These are phyloP conservation scores for Aphis gossypii DNA, from an alignment of 1,140 invertebrate genomes.

Conservation along the genomic window DNA sequence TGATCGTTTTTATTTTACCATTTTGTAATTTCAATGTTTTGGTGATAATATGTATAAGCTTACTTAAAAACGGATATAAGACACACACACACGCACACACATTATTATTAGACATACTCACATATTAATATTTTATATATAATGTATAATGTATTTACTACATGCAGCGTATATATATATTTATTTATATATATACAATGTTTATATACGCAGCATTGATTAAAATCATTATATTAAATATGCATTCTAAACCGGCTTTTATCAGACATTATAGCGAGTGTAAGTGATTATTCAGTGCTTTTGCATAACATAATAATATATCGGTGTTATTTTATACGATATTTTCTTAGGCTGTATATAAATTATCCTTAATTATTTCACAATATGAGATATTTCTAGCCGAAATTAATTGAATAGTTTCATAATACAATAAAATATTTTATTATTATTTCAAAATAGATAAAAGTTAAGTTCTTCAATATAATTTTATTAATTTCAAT, in stretches of 20 bases:
- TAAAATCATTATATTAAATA: slow-evolving; percentile 5
- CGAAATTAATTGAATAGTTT: neutral
- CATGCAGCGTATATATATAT: neutral
- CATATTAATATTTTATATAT: neutral
- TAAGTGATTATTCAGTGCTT: neutral
- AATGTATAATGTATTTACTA: neutral
- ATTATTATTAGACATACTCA: neutral
- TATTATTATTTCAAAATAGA: neutral
- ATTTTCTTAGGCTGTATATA: neutral
- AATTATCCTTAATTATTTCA: neutral
- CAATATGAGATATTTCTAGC: neutral
- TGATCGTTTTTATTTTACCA: neutral
- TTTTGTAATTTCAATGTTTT: neutral
- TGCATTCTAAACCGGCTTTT: slow-evolving; percentile 43
- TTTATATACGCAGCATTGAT: slow-evolving; percentile 10
- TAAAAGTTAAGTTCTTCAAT: neutral
- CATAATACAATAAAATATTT: neutral
- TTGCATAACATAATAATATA: neutral
- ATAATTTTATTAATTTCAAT: neutral
- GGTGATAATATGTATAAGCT: neutral
- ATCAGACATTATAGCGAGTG: neutral
- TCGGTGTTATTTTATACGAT: neutral
- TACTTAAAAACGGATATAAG: neutral
- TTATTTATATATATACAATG: neutral
- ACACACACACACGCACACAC: neutral